These are phyloP conservation scores for Rhabdophis nuchalis DNA, from an alignment of 2,797 vertebrate species.

Conservation along the genomic window DNA sequence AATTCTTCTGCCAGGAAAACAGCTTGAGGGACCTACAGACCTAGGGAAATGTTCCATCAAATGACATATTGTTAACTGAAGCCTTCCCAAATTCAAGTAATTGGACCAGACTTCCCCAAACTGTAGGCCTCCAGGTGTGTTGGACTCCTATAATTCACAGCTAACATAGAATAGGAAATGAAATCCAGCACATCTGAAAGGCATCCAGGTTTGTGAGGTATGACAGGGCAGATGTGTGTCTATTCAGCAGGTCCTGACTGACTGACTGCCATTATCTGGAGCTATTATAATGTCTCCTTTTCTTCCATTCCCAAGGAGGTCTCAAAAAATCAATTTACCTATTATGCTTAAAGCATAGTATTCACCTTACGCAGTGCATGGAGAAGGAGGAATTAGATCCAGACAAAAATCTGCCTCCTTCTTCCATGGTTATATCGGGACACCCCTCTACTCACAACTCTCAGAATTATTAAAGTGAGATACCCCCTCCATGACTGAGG, in stretches of 20 bases:
- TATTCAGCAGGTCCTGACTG: not conserved
- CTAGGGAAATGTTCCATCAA: not conserved
- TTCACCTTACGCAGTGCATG: not conserved
- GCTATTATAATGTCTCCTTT: not conserved
- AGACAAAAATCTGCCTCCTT: not conserved
- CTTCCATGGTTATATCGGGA: not conserved
- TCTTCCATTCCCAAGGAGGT: not conserved
- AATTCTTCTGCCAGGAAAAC: not conserved
- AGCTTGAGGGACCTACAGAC: not conserved
- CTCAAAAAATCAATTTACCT: not conserved
- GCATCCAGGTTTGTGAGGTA: not conserved
- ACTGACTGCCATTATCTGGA: not conserved
- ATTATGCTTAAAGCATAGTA: not conserved
- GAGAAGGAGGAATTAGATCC: not conserved
- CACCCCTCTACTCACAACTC: not conserved
- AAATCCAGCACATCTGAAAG: not conserved
- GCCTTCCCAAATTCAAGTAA: not conserved
- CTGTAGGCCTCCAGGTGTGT: not conserved
- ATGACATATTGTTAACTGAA: not conserved
- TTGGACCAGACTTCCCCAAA: not conserved
- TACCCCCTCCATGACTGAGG: not conserved
- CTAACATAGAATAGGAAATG: not conserved
- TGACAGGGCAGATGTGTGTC: not conserved
- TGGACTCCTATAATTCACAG: not conserved
- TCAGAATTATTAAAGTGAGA: not conserved